Percentiles rank a stretch among this genome's conserved stretches.
phyloP scores from a whole-genome alignment of 2,113 vertebrate genomes.

The Tetrao urogallus region DNA sequence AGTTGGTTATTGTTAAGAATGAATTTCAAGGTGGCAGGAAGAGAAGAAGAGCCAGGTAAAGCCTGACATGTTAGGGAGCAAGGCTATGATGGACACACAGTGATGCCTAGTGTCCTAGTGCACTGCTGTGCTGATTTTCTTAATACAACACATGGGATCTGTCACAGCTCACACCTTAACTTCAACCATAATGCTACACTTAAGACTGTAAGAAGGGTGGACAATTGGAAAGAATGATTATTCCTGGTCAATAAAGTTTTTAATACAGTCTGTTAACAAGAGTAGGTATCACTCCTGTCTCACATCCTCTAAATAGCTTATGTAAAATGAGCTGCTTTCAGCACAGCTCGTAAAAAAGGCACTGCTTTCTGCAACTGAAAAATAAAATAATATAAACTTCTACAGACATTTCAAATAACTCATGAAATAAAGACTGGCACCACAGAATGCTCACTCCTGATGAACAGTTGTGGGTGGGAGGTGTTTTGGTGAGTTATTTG shows the following conservation, averaged over 20 bases:
- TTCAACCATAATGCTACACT: not conserved
- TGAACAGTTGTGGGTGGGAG: accelerated
- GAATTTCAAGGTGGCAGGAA: not conserved
- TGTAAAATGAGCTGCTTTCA: slow-evolving; percentile 14
- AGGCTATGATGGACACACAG: not conserved
- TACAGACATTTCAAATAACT: not conserved
- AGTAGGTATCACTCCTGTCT: not conserved
- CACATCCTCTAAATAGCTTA: not conserved
- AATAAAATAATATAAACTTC: not conserved
- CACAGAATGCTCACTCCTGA: not conserved
- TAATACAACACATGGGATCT: not conserved
- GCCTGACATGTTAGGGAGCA: not conserved
- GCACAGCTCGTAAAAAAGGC: not conserved
- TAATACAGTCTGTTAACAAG: not conserved
- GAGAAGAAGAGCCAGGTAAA: not conserved
- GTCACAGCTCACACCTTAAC: not conserved
- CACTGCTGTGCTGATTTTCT: not conserved
- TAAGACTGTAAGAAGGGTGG: not conserved
- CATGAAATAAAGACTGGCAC: not conserved
- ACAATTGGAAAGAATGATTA: not conserved
- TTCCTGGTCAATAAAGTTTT: not conserved
- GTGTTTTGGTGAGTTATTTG: not conserved
- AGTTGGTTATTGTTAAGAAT: not conserved
- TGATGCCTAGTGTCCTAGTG: not conserved
- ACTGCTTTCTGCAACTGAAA: not conserved